Evolutionary conservation across 2,113 vertebrate genomes (phyloP).

Genomic region (Isichthys henryi): DNA sequence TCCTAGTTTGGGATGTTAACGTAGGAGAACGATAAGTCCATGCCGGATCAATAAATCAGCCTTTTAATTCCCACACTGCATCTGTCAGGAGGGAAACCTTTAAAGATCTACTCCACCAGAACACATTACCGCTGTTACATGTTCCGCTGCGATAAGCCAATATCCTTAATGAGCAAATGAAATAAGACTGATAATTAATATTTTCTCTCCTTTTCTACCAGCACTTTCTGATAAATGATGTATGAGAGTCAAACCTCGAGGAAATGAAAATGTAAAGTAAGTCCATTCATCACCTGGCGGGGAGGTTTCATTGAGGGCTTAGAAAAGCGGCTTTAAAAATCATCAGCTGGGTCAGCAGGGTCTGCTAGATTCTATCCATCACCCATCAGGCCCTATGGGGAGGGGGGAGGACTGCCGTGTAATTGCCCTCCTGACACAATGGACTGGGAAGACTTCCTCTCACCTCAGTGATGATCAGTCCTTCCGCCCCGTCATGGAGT

Average conservation of each 20-base stretch:
- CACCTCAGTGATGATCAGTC: background rate
- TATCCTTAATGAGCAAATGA: background rate
- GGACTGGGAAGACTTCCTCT: background rate
- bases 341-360: background rate
- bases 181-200: slow-evolving; percentile 8
- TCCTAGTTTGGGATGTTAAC: background rate
- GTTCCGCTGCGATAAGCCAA: background rate
- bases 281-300: slow-evolving; percentile 14
- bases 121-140: background rate
- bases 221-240: slow-evolving; percentile 3
- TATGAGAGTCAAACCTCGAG: slow-evolving; percentile 6
- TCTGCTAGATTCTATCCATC: background rate
- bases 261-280: slow-evolving; percentile 19
- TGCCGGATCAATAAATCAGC: background rate
- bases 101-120: background rate
- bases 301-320: slow-evolving; percentile 5
- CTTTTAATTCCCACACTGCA: background rate
- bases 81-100: background rate
- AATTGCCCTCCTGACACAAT: background rate
- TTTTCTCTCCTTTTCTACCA: background rate
- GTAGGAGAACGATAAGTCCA: slow-evolving; percentile 26
- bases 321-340: background rate
- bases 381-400: background rate
- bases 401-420: too few relatives aligned
- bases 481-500: background rate